Base-by-base conservation (phyloP, 2,888 invertebrate species). In the Lochmaea crataegi region DNA sequence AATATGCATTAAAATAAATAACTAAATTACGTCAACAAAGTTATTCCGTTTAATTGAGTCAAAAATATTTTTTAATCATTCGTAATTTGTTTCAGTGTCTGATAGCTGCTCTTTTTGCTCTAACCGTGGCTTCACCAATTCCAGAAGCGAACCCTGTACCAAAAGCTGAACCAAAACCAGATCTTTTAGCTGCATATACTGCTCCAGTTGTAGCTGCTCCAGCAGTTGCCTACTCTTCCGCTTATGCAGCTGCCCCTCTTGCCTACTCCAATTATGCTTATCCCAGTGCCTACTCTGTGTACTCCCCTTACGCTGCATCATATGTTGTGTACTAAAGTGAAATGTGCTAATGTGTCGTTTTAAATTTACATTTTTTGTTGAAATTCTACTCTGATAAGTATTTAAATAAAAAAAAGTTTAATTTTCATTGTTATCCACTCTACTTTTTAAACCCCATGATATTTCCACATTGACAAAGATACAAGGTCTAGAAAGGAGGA, bases 81-180 rank as follows among this genome's bases (percentile, higher is more conserved):
- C 16, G 11, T n/a, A 22, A 41, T 63, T 26, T 56, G 11, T 65
- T 71, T 38, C 45, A 71, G 71, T 65, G 56, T 26, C 32, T 71
- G 2, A 41, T 71, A 38, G 58, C 60, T 38, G 26, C 32, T 53
- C 12, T 66, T 14, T 42, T 66, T 2, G 66, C 60, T 41, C 2
- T 71, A 0, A 38, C 66, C 4, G 66, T 38, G 2, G 65, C 71
- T 61, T 26, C 18, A 12, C 71, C 71, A 18, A 58, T 48, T 5
- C 71, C 71, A 7, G 65, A 71, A 51, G 65, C 71, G 45, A 70
- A 65, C 9, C 71, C 71, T 10, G 38, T 1, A 38, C 60, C 71
- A 26, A 71, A 60, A 58, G 60, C 71, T 56, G 65, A 48, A 16
- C 51, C 71, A 26, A 51, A 65, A 32, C 66, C 71, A 11, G 60